phyloP scores from a whole-genome alignment of 1,140 invertebrate genomes.

The Heliothis virescens region DNA sequence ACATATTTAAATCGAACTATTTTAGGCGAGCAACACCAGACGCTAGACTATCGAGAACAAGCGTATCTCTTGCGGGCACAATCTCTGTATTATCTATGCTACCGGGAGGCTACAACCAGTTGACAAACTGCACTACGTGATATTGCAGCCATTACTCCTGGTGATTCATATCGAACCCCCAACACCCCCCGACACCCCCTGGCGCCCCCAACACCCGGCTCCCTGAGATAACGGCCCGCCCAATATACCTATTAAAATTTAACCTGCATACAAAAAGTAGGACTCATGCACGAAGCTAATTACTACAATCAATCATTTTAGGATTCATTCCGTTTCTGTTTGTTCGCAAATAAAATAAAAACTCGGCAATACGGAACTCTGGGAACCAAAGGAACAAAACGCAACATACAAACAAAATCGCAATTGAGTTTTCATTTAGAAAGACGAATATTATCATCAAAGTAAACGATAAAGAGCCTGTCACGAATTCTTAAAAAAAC shows the following conservation, averaged over 20 bases:
- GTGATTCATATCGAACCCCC: slow-evolving; percentile 84
- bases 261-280: slow-evolving; percentile 43
- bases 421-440: slow-evolving; percentile 4
- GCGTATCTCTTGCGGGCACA: slow-evolving; percentile 72
- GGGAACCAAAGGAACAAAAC: neutral
- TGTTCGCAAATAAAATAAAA: slow-evolving; percentile 9
- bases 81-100: slow-evolving; percentile 83
- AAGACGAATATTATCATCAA: neutral
- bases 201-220: slow-evolving; percentile 62
- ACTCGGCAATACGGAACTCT: no score
- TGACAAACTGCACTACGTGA: slow-evolving; percentile 86
- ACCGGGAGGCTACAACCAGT: slow-evolving; percentile 81
- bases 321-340: neutral
- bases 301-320: slow-evolving; percentile 33
- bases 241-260: slow-evolving; percentile 50
- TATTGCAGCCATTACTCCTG: slow-evolving; percentile 84
- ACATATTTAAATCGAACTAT: slow-evolving; percentile 2
- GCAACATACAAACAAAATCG: neutral
- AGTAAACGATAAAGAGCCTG: neutral
- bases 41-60: slow-evolving; percentile 53
- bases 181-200: slow-evolving; percentile 64
- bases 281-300: slow-evolving; percentile 12
- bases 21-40: neutral
- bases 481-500: neutral
- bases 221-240: slow-evolving; percentile 77